Evolutionary conservation across 1,140 invertebrate species (phyloP).

Genomic region (Lucilia cuprina): DNA sequence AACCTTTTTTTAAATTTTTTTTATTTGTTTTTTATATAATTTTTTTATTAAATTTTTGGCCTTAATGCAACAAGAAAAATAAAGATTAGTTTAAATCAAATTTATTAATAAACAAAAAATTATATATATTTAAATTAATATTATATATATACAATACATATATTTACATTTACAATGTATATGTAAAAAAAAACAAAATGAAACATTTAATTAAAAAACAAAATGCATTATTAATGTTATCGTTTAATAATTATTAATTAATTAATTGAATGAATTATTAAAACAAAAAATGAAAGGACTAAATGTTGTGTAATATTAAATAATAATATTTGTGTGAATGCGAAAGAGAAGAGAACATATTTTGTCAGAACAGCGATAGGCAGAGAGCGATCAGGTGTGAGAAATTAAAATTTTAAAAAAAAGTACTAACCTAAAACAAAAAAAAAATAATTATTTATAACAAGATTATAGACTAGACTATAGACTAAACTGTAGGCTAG

Average conservation of each 20-base stretch:
- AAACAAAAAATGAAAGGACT: not conserved
- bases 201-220: not conserved
- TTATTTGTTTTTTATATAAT: constrained; percentile 29
- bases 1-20: constrained; percentile 28
- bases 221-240: constrained; percentile 7
- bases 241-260: not conserved
- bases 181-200: constrained; percentile 5
- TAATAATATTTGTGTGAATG: not conserved
- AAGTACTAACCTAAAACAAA: no score
- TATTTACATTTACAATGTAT: constrained; percentile 36
- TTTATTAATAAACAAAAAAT: constrained; percentile 35
- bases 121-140: constrained; percentile 38
- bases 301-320: constrained; percentile 21
- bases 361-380: no score
- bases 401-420: no score
- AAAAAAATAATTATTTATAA: no score
- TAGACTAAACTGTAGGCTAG: no score
- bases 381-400: no score
- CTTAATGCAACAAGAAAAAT: constrained; percentile 31
- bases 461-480: no score
- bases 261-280: not conserved
- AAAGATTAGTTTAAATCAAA: constrained; percentile 39
- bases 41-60: constrained; percentile 35
- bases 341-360: no score
- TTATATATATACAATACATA: constrained; percentile 38